Conservation (phyloP, 2,113 vertebrate genomes). For the Rhinolophus sinicus region DNA sequence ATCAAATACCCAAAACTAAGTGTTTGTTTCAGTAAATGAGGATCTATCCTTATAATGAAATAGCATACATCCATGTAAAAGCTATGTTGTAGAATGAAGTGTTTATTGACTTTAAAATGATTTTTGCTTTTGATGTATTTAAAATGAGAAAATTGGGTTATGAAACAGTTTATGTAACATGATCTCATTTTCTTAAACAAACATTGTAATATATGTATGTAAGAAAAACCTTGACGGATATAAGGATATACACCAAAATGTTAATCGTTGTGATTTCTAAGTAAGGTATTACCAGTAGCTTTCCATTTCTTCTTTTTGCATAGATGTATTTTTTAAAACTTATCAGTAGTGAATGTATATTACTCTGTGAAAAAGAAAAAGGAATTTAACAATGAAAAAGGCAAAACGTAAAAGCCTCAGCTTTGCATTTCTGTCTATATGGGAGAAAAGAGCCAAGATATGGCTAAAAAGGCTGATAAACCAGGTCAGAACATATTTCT, state of each 20-base stretch:
- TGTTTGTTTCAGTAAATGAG: not conserved
- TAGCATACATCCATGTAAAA: not conserved
- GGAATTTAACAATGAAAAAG: not conserved
- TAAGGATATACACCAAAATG: not conserved
- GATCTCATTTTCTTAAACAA: constrained; percentile 2
- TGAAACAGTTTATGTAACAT: not conserved
- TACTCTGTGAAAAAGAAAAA: not conserved
- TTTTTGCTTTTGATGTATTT: not conserved
- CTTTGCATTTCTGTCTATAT: not conserved
- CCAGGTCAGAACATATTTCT: not conserved
- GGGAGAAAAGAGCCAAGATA: not conserved
- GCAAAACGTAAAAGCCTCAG: not conserved
- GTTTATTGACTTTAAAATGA: constrained; percentile 13
- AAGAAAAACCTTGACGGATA: not conserved
- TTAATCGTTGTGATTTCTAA: not conserved
- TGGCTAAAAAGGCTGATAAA: not conserved
- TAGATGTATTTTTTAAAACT: not conserved
- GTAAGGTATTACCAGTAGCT: not conserved
- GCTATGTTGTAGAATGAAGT: not conserved
- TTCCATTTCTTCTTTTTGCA: not conserved
- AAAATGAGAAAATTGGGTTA: not conserved
- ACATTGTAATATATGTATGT: not conserved
- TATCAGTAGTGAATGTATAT: not conserved
- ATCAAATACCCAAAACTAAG: not conserved
- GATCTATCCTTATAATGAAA: not conserved